Conservation (phyloP, 2,888 invertebrate genomes). For the Orgyia antiqua region DNA sequence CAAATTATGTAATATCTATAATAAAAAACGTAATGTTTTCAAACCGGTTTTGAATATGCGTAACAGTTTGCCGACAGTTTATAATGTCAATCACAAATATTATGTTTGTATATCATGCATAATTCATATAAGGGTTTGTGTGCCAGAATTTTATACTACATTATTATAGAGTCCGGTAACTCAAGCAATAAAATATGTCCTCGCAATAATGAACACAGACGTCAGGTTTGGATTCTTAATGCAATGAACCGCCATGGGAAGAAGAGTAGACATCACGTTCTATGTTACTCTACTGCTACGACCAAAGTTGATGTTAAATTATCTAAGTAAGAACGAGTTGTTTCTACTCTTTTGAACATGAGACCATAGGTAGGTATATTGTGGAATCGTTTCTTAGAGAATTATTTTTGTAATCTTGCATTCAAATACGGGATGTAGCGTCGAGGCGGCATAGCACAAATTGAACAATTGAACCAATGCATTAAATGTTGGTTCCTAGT, state of each 20-base stretch:
- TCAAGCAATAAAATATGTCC: slow-evolving; percentile 31
- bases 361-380: slow-evolving; percentile 45
- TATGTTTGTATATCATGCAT: slow-evolving; percentile 26
- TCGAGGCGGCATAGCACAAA: slow-evolving; percentile 16
- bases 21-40: slow-evolving; percentile 48
- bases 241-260: slow-evolving; percentile 27
- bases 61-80: slow-evolving; percentile 18
- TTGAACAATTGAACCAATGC: too few species aligned
- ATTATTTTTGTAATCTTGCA: slow-evolving; percentile 63
- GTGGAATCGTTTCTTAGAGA: slow-evolving; percentile 49
- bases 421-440: slow-evolving; percentile 25
- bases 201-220: slow-evolving; percentile 24
- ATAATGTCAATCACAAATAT: slow-evolving; percentile 22
- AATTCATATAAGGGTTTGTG: slow-evolving; percentile 34
- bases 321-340: slow-evolving; percentile 30
- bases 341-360: slow-evolving; percentile 44
- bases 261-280: slow-evolving; percentile 40
- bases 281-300: slow-evolving; percentile 23
- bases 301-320: slow-evolving; percentile 19
- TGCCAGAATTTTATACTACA: slow-evolving; percentile 26
- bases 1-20: slow-evolving; percentile 40
- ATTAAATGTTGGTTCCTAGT: too few species aligned
- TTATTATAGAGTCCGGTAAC: slow-evolving; percentile 32
- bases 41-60: slow-evolving; percentile 18
- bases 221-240: slow-evolving; percentile 18